Percentiles rank a stretch among this genome's conserved stretches.
Conservation (phyloP, 2,797 vertebrate species). For the Hoplostethus atlanticus region DNA sequence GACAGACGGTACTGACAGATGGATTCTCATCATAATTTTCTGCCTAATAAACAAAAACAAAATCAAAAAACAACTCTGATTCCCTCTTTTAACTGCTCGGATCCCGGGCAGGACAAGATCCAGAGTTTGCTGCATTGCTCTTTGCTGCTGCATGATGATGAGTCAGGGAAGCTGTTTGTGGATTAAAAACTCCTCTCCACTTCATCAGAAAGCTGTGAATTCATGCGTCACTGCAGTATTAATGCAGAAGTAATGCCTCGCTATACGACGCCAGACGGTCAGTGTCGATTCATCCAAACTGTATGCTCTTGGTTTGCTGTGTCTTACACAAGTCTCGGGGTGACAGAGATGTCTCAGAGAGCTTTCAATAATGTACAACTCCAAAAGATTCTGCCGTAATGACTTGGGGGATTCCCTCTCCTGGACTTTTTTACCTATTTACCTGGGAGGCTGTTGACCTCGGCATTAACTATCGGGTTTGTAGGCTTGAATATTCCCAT, state of each 20-base stretch:
- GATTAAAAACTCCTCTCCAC: slow-evolving; percentile 46
- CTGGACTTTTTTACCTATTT: slow-evolving; percentile 8
- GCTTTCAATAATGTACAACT: background rate
- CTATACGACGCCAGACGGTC: slow-evolving; percentile 45
- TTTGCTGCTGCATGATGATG: slow-evolving; percentile 40
- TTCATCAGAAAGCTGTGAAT: slow-evolving; percentile 38
- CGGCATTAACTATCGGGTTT: background rate
- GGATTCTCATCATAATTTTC: background rate
- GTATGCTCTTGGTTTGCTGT: slow-evolving; percentile 31
- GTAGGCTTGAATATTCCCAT: background rate
- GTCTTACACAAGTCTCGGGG: slow-evolving; percentile 30
- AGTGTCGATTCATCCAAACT: slow-evolving; percentile 54
- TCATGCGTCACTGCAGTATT: slow-evolving; percentile 55
- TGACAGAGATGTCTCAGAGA: slow-evolving; percentile 31
- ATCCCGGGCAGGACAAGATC: slow-evolving; percentile 5
- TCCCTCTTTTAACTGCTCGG: background rate
- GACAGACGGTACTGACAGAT: slow-evolving; percentile 13
- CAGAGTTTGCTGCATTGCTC: slow-evolving; percentile 28
- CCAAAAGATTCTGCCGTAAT: slow-evolving; percentile 30
- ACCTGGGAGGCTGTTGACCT: background rate
- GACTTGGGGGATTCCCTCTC: background rate
- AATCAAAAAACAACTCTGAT: background rate
- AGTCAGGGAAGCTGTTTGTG: slow-evolving; percentile 51
- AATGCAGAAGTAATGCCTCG: slow-evolving; percentile 37
- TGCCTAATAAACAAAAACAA: slow-evolving; percentile 13